These are phyloP conservation scores for Yponomeuta sedellus DNA, from an alignment of 2,888 invertebrate genomes.

Conservation along the genomic window DNA sequence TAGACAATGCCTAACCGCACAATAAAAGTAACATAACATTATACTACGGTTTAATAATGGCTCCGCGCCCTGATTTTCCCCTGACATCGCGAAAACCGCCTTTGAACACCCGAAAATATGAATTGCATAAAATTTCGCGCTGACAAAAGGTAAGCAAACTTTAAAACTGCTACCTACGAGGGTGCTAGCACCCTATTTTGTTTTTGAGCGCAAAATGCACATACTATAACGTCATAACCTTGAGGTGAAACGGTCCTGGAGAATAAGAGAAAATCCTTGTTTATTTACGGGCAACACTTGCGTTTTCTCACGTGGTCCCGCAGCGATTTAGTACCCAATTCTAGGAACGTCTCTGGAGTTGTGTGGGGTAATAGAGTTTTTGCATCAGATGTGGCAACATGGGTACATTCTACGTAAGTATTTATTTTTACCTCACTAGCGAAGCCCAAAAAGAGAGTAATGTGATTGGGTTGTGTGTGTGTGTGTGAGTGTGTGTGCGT, in stretches of 20 bases:
- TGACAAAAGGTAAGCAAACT: slow-evolving; percentile 2
- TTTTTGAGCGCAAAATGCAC: slow-evolving; percentile 2
- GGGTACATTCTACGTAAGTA: too few species aligned
- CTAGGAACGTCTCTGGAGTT: too few species aligned
- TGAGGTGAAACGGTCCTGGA: slow-evolving; percentile 1
- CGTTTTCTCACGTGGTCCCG: background rate
- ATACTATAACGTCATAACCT: background rate
- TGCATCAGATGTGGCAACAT: too few species aligned
- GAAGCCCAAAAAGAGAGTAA: too few species aligned
- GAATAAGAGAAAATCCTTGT: background rate
- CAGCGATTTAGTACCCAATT: background rate
- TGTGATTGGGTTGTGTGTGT: too few species aligned
- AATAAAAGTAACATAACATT: background rate
- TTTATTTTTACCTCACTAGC: too few species aligned
- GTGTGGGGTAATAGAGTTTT: too few species aligned
- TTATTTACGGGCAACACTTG: slow-evolving; percentile 9
- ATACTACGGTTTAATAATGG: background rate
- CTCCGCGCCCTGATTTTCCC: background rate
- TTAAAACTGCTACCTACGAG: background rate
- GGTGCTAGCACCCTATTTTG: background rate
- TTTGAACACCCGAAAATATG: background rate
- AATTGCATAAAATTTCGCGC: slow-evolving; percentile 2
- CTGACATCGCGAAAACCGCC: background rate
- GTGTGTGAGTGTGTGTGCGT: too few species aligned
- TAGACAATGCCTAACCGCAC: too few species aligned